These are phyloP conservation scores for Halcyon senegalensis DNA, from an alignment of 2,113 vertebrate species.

Conservation along the genomic window DNA sequence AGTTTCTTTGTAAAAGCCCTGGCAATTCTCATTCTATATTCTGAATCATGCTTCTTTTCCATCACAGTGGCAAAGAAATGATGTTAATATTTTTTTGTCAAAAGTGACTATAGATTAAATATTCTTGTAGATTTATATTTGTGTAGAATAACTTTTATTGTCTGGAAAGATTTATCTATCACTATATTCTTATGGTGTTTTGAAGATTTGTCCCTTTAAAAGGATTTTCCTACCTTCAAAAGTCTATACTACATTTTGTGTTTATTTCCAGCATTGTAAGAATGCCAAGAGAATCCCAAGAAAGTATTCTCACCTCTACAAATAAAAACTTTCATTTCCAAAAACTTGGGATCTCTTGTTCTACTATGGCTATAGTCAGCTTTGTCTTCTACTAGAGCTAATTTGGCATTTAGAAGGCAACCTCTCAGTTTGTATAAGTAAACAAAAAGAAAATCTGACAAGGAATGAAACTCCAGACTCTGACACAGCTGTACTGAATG, in stretches of 20 bases:
- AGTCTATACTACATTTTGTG: neutral
- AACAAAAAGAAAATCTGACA: constrained; percentile 42
- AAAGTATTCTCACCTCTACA: neutral
- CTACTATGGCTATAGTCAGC: neutral
- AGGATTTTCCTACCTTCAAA: neutral
- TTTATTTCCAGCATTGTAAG: neutral
- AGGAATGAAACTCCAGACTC: constrained; percentile 13
- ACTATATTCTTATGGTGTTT: neutral
- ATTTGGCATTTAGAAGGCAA: constrained; percentile 24
- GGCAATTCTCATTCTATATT: neutral
- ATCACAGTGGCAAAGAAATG: neutral
- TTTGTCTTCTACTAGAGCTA: neutral
- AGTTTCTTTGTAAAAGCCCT: neutral
- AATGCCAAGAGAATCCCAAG: neutral
- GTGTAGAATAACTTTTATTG: neutral
- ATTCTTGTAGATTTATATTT: neutral
- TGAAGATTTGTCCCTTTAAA: neutral
- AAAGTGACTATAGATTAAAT: neutral
- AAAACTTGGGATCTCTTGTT: neutral
- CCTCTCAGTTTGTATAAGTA: neutral
- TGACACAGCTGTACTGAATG: constrained; percentile 26
- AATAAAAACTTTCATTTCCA: neutral
- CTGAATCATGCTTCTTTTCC: neutral
- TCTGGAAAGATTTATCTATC: neutral
- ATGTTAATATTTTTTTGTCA: neutral